Base-by-base conservation (phyloP, 2,113 vertebrate species). In the Sardina pilchardus region DNA sequence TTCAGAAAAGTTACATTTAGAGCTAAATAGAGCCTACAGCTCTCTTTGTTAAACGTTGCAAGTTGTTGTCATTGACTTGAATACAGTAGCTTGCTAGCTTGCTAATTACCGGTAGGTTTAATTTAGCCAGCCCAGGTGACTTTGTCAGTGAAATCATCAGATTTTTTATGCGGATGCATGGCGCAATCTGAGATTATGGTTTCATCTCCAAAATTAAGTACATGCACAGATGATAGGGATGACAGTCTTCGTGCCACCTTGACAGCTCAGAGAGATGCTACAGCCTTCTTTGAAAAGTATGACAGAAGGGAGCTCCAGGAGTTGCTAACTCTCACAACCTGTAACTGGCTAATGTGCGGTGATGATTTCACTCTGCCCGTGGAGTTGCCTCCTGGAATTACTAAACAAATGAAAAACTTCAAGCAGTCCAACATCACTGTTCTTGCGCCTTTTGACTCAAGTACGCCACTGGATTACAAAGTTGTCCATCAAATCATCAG, bases 401-500 rank as follows among this genome's bases (percentile, higher is more conserved):
- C 95, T 83, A 91, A 87, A 81, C 92, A 95, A 43, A 91, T 96
- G 85, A 95, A 92, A 82, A 89, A 88, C 14, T 75, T 93, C 1
- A 80, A 48, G 34, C 87, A 90, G 44, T 87, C 89, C 21, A 93
- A 87, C 1, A 90, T 90, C 56, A 88, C 95, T 47, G 71, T 95
- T 1, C 89, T 96, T 34, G 91, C 89, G 6, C 95, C 95, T 0
- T 88, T 90, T 44, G 94, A 93, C 43, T 85, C 93, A 0, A 75
- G 82, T 36, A 86, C 92, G 24, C 87, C 85, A 26, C 82, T 95
- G 43, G 94, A 95, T 86, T 95, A 91, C 17, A 92, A 91, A n/a
- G 93, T 94, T 78, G 91, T 95, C 34, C 95, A 96, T 84, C 95
- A 95, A 90, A 95, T 96, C 48, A 84, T 95, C 84, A 90, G 93